phyloP scores from a whole-genome alignment of 1,140 invertebrate species.

The Spodoptera litura region DNA sequence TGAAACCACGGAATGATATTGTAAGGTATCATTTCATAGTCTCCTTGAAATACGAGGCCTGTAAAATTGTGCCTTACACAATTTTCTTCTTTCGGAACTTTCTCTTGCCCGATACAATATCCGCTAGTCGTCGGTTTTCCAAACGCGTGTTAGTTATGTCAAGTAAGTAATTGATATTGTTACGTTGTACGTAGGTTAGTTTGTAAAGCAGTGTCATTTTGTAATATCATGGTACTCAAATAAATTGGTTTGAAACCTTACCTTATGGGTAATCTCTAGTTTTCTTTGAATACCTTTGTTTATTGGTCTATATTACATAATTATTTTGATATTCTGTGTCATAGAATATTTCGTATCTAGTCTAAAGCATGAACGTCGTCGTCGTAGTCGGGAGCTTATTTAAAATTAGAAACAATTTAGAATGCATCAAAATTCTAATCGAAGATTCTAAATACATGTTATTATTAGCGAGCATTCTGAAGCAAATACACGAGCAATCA shows the following conservation, averaged over 20 bases:
- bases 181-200: slow-evolving; percentile 35
- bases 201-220: slow-evolving; percentile 31
- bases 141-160: neutral
- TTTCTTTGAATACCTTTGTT: neutral
- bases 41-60: no score
- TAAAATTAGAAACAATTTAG: neutral
- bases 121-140: no score
- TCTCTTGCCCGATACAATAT: no score
- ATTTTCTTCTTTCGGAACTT: no score
- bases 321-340: no score
- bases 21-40: no score
- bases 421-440: neutral
- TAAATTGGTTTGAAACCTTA: slow-evolving; percentile 43
- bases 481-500: slow-evolving; percentile 28
- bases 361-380: no score
- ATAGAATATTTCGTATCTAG: no score
- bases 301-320: no score
- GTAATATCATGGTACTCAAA: slow-evolving; percentile 42
- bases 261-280: slow-evolving; percentile 1
- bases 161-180: slow-evolving; percentile 38
- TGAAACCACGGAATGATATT: no score
- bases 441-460: neutral
- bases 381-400: no score
- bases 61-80: no score
- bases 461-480: neutral